These are phyloP conservation scores for Ctenosaura bakeri DNA, from an alignment of 2,797 vertebrate genomes.

Conservation along the genomic window DNA sequence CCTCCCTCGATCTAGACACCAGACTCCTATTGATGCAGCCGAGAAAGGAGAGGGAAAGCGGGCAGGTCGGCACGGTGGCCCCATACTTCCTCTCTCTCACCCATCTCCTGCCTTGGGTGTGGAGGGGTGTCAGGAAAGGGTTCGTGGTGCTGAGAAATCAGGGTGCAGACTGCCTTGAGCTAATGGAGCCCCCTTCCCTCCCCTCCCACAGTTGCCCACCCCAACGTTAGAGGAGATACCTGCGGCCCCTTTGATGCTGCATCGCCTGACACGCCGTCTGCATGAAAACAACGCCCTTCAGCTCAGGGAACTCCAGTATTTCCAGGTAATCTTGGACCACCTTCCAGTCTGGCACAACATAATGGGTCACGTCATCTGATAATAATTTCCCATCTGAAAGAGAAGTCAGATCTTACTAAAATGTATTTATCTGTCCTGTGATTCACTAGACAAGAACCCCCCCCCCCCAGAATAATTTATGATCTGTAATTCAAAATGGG, in stretches of 20 bases:
- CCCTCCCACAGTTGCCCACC: no score
- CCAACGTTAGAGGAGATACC: constrained; percentile 77
- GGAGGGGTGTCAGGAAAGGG: no score
- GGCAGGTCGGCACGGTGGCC: no score
- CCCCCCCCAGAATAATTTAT: neutral
- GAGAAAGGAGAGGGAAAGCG: no score
- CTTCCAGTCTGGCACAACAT: constrained; percentile 91
- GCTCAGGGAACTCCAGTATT: constrained; percentile 90
- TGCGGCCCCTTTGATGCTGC: constrained; percentile 92
- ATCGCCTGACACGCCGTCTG: constrained; percentile 93
- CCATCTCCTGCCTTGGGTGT: no score
- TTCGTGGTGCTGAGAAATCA: no score
- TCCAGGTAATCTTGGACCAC: constrained; percentile 93
- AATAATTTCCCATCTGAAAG: constrained; percentile 89
- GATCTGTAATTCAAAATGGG: neutral
- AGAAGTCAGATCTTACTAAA: constrained; percentile 59
- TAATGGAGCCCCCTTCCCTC: no score
- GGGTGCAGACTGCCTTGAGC: no score
- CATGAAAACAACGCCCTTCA: constrained; percentile 92
- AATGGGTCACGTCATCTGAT: constrained; percentile 90
- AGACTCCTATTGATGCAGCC: no score
- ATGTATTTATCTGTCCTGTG: neutral
- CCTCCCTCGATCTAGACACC: no score
- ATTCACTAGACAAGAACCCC: neutral
- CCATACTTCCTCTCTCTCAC: no score